Base-by-base conservation (phyloP, 92 coral and sea anemone genomes). In the Desmophyllum pertusum region DNA sequence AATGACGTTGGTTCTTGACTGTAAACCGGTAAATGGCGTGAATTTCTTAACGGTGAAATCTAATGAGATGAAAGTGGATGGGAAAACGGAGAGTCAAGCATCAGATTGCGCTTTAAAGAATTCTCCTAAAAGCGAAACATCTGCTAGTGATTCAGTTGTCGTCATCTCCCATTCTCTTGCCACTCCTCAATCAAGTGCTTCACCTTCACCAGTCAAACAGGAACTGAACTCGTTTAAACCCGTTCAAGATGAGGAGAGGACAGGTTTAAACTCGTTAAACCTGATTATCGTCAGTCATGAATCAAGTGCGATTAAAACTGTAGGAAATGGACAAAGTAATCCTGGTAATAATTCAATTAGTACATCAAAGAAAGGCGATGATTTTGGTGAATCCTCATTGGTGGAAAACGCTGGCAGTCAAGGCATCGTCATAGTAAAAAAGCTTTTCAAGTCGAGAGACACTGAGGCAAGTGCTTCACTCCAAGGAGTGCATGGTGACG, bases 151-250 rank as follows among this genome's bases (percentile, higher is more conserved):
- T 33, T n/a, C 84, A 80, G 38, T 25, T 52, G 15, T 50, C 63
- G 10, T 81, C 68, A 15, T 81, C 85, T 25, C 85, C 85, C 27
- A 40, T 70, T 14, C 61, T 81, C 38, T 81, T 81, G 64, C 70
- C 3, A 81, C 85, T 3, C 85, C 85, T 37, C 45, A 42, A 11
- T 68, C 85, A 2, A 48, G 69, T 68, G 70, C 64, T 68, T 80
- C 78, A 31, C 18, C 70, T 19, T 81, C 85, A 11, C 78, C 85
- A 0, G 69, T n/a, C 25, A 40, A 55, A 31, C 78, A 71, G 39
- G 78, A 52, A 39, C 1, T 15, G 19, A 53, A 36, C 41, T 7
- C 17, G 39, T 50, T 37, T 39, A 38, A 37, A 51, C 23, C 29
- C 68, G 23, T 41, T 0, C 41, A 81, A 38, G 39, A 57, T 38